Base-by-base conservation (phyloP, 2,113 vertebrate genomes). In the Xenus cinereus region DNA sequence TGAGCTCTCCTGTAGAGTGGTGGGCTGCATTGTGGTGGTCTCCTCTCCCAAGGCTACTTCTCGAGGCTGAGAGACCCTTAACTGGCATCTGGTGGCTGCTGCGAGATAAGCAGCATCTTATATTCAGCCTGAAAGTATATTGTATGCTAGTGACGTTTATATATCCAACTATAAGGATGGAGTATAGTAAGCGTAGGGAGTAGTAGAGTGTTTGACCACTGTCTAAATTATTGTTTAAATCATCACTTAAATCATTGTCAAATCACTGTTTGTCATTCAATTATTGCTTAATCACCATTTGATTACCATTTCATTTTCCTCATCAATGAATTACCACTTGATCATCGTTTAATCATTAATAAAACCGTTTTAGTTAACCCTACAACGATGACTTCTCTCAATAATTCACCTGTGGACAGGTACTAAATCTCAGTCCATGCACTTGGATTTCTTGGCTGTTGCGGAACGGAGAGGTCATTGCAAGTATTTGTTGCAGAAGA, bases 1-100 rank as follows among this genome's bases (percentile, higher is more conserved):
- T 4, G 28, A 37, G 21, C 26, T 62, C 53, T 57, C 28, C 48
- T 3, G 11, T 6, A 9, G 0, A 4, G 72, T n/a, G 17, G 33
- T 0, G 14, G 14, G 7, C 17, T 21, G 26, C 12, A 4, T 3
- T 3, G 20, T 1, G 2, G 28, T 7, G 60, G 6, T 20, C 20
- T 69, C 37, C 26, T 54, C 20, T 73, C 54, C 48, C 46, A 20
- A 4, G 28, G 23, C 53, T 35, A 3, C 17, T 64, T 14, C n/a
- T 74, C 7, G 3, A 33, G 35, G 46, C 45, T 24, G 56, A 56
- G 56, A 57, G 10, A 28, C 21, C 14, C 33, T 57, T 5, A 6
- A 12, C 9, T 4, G 8, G 41, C 1, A 1, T 18, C 63, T 63
- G 59, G 10, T 53, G 14, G 13, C 75, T 63, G 0, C 73, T 33